Conservation (phyloP, 2,888 invertebrate genomes). For the Lycophotia porphyrea region DNA sequence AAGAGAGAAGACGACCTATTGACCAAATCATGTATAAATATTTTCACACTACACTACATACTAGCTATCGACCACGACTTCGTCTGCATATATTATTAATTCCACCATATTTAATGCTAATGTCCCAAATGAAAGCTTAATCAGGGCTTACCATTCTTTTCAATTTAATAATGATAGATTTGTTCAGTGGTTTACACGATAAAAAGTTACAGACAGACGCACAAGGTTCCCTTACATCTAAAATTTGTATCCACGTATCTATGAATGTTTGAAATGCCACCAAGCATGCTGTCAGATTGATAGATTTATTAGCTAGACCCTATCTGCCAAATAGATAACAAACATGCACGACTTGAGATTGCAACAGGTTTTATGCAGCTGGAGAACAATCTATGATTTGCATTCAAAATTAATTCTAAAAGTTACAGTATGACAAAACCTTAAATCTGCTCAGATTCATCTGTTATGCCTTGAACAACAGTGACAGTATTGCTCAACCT, state of each 20-base stretch:
- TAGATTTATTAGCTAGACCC: constrained; percentile 9
- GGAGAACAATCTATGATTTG: background rate
- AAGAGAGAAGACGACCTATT: too few species aligned
- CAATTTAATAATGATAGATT: background rate
- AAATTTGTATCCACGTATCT: background rate
- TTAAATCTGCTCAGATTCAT: too few species aligned
- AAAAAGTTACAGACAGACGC: background rate
- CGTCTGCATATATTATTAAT: background rate
- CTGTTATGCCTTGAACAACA: background rate
- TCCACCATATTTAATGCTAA: background rate
- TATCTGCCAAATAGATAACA: constrained; percentile 26
- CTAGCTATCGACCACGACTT: background rate
- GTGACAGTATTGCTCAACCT: background rate
- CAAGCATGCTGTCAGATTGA: background rate
- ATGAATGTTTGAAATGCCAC: background rate
- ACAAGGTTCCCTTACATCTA: background rate
- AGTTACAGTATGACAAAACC: background rate
- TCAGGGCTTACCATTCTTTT: background rate
- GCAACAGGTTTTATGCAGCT: constrained; percentile 7
- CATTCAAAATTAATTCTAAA: constrained; percentile 3
- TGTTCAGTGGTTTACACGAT: background rate
- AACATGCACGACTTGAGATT: constrained; percentile 11
- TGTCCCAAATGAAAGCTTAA: background rate
- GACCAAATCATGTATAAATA: background rate
- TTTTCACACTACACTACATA: background rate